Evolutionary conservation across 1,140 invertebrate genomes (phyloP).

Genomic region (Brevipalpus yothersi): DNA sequence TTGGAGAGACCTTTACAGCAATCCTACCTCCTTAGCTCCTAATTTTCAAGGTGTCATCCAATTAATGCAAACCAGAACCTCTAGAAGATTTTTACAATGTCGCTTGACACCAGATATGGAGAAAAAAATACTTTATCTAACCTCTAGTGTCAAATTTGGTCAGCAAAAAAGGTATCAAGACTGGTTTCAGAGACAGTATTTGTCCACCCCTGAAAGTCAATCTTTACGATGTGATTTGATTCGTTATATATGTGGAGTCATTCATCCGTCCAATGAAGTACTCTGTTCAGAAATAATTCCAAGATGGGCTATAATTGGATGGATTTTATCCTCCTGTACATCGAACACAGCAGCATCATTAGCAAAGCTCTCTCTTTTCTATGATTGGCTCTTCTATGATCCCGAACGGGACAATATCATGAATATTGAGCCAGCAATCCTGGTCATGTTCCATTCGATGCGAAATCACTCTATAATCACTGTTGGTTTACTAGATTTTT

Average conservation of each 20-base stretch:
- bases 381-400: constrained; percentile 93
- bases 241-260: constrained; percentile 85
- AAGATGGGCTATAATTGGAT: constrained; percentile 91
- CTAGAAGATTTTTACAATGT: constrained; percentile 64
- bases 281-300: constrained; percentile 94
- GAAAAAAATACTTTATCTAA: constrained; percentile 73
- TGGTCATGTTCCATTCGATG: constrained; percentile 94
- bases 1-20: constrained; percentile 71
- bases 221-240: constrained; percentile 79
- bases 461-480: constrained; percentile 82
- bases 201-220: constrained; percentile 88
- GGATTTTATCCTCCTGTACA: constrained; percentile 86
- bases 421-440: constrained; percentile 95
- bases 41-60: constrained; percentile 66
- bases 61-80: constrained; percentile 64
- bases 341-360: constrained; percentile 77
- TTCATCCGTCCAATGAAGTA: constrained; percentile 90
- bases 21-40: constrained; percentile 55
- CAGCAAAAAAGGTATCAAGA: constrained; percentile 93
- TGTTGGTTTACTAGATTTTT: constrained; percentile 75
- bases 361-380: constrained; percentile 84
- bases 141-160: constrained; percentile 66
- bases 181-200: constrained; percentile 91
- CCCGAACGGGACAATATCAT: constrained; percentile 90
- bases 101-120: constrained; percentile 92